Evolutionary conservation across 2,888 invertebrate genomes (phyloP).

Genomic region (Trilocha varians): DNA sequence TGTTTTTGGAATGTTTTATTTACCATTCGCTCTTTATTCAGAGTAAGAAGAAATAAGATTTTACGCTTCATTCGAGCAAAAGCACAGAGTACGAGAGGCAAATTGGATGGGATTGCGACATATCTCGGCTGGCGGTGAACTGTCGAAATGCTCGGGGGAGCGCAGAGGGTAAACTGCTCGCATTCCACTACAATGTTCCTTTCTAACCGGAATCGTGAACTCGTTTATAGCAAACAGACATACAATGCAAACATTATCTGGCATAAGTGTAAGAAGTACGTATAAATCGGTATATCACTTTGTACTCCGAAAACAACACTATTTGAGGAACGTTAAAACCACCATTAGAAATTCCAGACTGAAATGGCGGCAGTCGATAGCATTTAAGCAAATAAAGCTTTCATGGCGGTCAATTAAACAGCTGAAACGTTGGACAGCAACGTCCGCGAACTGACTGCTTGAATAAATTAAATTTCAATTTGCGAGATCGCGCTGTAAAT

Average conservation of each 20-base stretch:
- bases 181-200: constrained; percentile 43
- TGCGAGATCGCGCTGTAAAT: constrained; percentile 7
- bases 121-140: constrained; percentile 56
- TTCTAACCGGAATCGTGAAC: constrained; percentile 42
- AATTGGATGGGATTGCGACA: constrained; percentile 69
- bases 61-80: constrained; percentile 62
- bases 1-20: constrained; percentile 31
- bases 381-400: constrained; percentile 33
- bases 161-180: constrained; percentile 53
- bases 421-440: constrained; percentile 18
- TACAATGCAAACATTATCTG: neutral
- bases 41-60: constrained; percentile 45
- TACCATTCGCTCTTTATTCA: constrained; percentile 50
- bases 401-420: constrained; percentile 33
- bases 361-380: constrained; percentile 14
- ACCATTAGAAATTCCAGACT: constrained; percentile 15
- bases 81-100: constrained; percentile 56
- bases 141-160: constrained; percentile 57
- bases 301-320: neutral
- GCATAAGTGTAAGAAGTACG: no score
- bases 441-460: constrained; percentile 21
- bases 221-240: constrained; percentile 35
- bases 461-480: constrained; percentile 30
- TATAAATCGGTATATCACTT: neutral
- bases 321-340: constrained; percentile 13